A percentile compares a stretch with the other conserved stretches of the same genome.
Evolutionary conservation across 2,888 invertebrate species (phyloP).

Genomic region (Agriotes lineatus): DNA sequence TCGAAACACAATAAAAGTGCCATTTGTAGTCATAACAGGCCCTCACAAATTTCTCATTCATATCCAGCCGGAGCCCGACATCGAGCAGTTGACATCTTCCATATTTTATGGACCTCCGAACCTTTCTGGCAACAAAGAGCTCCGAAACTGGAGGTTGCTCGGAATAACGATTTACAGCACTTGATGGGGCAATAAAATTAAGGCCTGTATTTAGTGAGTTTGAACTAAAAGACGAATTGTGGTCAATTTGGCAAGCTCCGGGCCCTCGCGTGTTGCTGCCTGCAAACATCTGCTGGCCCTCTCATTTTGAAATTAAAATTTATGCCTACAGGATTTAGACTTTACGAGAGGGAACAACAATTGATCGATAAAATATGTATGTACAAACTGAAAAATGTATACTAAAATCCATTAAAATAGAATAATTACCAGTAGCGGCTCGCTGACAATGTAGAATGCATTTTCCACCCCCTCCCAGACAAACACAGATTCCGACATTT

Average conservation of each 20-base stretch:
- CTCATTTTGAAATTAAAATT: constrained; percentile 30
- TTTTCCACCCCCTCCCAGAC: too few species aligned
- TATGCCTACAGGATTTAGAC: constrained; percentile 17
- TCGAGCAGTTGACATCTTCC: constrained; percentile 33
- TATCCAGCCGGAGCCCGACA: constrained; percentile 21
- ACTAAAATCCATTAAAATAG: too few species aligned
- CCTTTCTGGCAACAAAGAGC: constrained; percentile 21
- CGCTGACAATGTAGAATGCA: too few species aligned
- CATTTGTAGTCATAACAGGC: constrained; percentile 28
- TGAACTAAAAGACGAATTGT: constrained; percentile 4
- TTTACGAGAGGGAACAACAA: too few species aligned
- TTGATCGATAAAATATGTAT: too few species aligned
- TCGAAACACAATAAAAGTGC: constrained; percentile 21
- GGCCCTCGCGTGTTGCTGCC: constrained; percentile 12
- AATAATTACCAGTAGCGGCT: too few species aligned
- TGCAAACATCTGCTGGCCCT: constrained; percentile 30
- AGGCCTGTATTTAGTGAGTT: constrained; percentile 5
- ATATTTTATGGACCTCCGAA: constrained; percentile 29
- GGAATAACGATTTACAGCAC: constrained; percentile 17
- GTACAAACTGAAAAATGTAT: too few species aligned
- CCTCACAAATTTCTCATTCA: constrained; percentile 35
- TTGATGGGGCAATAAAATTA: constrained; percentile 24
- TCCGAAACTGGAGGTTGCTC: constrained; percentile 4
- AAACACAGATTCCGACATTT: too few species aligned
- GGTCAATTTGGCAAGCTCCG: constrained; percentile 8